A percentile compares a stretch with the other conserved stretches of the same genome.
Conservation (phyloP, 2,113 vertebrate species). For the Gavialis gangeticus region DNA sequence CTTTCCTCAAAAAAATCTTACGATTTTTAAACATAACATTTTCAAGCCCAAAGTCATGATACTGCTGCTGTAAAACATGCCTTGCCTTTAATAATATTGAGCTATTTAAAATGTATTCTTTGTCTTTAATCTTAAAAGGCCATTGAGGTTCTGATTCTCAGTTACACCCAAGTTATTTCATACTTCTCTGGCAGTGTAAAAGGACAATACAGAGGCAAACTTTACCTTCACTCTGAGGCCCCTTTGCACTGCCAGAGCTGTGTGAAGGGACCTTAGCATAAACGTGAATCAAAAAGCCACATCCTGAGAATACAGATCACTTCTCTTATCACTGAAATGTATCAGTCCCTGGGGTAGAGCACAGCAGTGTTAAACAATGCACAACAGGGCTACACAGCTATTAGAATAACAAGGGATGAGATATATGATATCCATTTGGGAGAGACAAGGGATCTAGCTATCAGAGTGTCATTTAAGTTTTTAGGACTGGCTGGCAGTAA, state of each 20-base stretch:
- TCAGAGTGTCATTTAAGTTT: neutral
- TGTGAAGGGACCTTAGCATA: neutral
- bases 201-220: neutral
- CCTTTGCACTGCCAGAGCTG: slow-evolving; percentile 8
- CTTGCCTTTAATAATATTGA: neutral
- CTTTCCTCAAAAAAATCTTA: neutral
- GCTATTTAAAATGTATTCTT: neutral
- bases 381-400: neutral
- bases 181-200: neutral
- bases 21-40: neutral
- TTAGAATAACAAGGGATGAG: neutral
- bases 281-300: neutral
- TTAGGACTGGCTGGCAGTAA: neutral
- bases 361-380: neutral
- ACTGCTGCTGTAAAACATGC: neutral
- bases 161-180: slow-evolving; percentile 8
- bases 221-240: slow-evolving; percentile 23
- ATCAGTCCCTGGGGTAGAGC: neutral
- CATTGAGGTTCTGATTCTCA: slow-evolving; percentile 19
- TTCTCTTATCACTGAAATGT: neutral
- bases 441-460: neutral
- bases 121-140: neutral
- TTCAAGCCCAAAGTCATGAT: neutral
- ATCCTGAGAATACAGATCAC: neutral
- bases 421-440: neutral